Conservation (phyloP, 1,140 invertebrate species). For the Aphaenogaster ashmeadi region DNA sequence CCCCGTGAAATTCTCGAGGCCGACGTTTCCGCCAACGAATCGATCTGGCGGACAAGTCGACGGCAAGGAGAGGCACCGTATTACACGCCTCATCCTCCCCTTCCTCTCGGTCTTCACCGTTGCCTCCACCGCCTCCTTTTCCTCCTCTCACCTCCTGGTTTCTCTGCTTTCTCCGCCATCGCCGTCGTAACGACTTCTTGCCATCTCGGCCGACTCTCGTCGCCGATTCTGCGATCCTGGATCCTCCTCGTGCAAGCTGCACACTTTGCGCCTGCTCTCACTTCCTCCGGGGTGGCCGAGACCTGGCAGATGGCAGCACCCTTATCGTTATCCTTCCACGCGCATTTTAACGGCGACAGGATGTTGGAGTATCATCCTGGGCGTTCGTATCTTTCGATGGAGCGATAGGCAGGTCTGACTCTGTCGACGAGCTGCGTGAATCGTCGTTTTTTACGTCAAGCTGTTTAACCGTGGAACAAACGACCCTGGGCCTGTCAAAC, state of each 20-base stretch:
- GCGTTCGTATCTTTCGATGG: conserved; percentile 34
- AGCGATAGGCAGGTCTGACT: conserved; percentile 33
- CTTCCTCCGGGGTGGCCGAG: conserved; percentile 37
- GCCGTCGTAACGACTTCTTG: conserved; percentile 47
- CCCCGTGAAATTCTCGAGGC: conserved; percentile 53
- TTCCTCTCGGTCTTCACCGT: conserved; percentile 29
- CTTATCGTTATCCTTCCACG: conserved; percentile 40
- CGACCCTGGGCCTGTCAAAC: conserved; percentile 10
- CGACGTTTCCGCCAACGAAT: conserved; percentile 61
- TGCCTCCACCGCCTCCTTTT: conserved; percentile 22
- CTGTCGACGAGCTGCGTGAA: conserved; percentile 40
- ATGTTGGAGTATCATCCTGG: conserved; percentile 29
- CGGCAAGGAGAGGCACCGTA: conserved; percentile 59
- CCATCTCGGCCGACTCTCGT: conserved; percentile 51
- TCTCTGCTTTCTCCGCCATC: conserved; percentile 56
- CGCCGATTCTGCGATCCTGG: conserved; percentile 51
- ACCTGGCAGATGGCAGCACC: conserved; percentile 60
- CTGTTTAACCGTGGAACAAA: conserved; percentile 39
- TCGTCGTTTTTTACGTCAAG: conserved; percentile 40
- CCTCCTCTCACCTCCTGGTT: conserved; percentile 58
- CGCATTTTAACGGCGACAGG: conserved; percentile 4
- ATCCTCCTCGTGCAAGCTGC: conserved; percentile 42
- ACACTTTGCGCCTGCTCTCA: conserved; percentile 61
- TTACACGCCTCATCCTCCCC: conserved; percentile 52
- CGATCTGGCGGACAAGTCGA: conserved; percentile 66